These are phyloP conservation scores for Chelon labrosus DNA, from an alignment of 2,797 vertebrate species.

Conservation along the genomic window DNA sequence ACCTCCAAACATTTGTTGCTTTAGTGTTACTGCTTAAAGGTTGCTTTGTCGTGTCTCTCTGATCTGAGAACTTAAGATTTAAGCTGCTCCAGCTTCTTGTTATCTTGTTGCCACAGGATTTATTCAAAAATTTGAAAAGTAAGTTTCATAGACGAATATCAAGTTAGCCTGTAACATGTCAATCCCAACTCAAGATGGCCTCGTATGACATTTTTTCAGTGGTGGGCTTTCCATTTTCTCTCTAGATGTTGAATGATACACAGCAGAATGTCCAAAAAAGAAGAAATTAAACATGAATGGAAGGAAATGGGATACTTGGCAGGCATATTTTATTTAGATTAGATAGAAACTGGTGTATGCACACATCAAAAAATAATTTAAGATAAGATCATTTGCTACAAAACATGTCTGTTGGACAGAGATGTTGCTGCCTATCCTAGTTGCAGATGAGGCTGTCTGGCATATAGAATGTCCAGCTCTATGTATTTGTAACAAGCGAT, in stretches of 20 bases:
- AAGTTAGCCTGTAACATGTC: not conserved
- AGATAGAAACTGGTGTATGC: too few species aligned
- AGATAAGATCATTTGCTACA: not conserved
- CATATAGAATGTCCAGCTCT: not conserved
- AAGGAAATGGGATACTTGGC: not conserved
- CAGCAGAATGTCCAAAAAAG: not conserved
- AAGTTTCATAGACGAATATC: not conserved
- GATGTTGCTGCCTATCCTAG: not conserved
- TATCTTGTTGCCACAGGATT: not conserved
- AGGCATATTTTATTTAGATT: not conserved
- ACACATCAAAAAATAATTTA: too few species aligned
- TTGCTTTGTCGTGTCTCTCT: not conserved
- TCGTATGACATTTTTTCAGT: not conserved
- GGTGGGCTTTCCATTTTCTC: not conserved
- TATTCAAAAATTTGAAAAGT: constrained; percentile 6
- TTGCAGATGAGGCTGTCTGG: not conserved
- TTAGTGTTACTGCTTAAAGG: not conserved
- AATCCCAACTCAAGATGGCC: not conserved
- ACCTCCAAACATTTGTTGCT: not conserved
- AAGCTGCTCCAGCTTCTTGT: constrained; percentile 7
- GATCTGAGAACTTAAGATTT: constrained; percentile 6
- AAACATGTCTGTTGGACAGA: not conserved
- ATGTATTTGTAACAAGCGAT: too few species aligned
- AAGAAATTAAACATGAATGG: constrained; percentile 10
- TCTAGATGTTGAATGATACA: not conserved